Evolutionary conservation across 2,888 invertebrate species (phyloP).

Genomic region (Pachydiplax longipennis): DNA sequence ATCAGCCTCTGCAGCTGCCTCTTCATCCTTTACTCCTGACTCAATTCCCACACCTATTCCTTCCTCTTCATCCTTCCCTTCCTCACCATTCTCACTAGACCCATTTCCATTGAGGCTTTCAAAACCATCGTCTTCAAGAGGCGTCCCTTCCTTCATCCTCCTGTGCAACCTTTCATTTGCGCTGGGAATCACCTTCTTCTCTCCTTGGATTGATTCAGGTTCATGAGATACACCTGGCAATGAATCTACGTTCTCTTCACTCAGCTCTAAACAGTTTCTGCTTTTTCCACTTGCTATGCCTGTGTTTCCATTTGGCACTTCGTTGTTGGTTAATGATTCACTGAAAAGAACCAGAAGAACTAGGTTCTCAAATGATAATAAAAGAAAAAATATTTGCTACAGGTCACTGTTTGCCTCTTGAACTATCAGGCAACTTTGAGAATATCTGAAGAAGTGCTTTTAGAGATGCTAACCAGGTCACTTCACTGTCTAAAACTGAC

Average conservation of each 20-base stretch:
- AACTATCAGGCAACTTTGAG: too few relatives aligned
- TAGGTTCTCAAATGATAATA: too few relatives aligned
- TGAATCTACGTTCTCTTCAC: neutral
- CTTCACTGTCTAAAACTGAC: too few relatives aligned
- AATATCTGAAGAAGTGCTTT: too few relatives aligned
- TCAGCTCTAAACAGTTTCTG: slow-evolving; percentile 50
- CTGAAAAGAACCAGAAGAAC: neutral
- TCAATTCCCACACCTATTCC: slow-evolving; percentile 39
- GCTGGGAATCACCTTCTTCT: neutral
- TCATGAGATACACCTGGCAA: slow-evolving; percentile 46
- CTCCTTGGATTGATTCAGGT: neutral
- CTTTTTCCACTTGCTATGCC: slow-evolving; percentile 47
- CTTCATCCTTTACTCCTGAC: slow-evolving; percentile 47
- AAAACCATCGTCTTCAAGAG: slow-evolving; percentile 79
- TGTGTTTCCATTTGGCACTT: neutral
- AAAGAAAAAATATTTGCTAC: too few relatives aligned
- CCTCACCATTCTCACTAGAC: slow-evolving; percentile 72
- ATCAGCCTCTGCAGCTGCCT: slow-evolving; percentile 52
- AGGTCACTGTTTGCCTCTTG: too few relatives aligned
- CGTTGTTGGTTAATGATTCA: neutral
- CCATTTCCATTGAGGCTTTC: slow-evolving; percentile 85
- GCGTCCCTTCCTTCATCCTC: slow-evolving; percentile 53
- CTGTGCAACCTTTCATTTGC: neutral
- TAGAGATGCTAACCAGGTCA: too few relatives aligned
- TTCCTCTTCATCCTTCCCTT: slow-evolving; percentile 50